These are phyloP conservation scores for Atta colombica DNA, from an alignment of 1,140 invertebrate genomes.

Conservation along the genomic window DNA sequence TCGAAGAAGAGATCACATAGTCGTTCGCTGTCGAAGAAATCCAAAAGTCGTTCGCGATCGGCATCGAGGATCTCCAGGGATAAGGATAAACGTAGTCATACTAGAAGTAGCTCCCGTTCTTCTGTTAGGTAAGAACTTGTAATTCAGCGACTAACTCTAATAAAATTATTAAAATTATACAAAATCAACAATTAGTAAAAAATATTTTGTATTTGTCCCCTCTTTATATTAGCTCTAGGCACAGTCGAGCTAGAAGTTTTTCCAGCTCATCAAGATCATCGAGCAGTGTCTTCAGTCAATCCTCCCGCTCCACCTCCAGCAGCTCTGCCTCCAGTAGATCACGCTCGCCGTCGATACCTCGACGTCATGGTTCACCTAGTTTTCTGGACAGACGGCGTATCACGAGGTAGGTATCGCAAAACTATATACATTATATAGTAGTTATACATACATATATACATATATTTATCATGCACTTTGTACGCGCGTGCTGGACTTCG, in stretches of 20 bases:
- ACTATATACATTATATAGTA: background rate
- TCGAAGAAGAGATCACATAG: slow-evolving; percentile 74
- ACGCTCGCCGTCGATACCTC: slow-evolving; percentile 94
- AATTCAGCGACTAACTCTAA: background rate
- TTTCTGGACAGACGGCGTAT: slow-evolving; percentile 96
- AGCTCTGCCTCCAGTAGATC: slow-evolving; percentile 87
- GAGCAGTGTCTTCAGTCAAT: slow-evolving; percentile 79
- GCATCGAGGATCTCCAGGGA: slow-evolving; percentile 79
- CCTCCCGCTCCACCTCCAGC: slow-evolving; percentile 78
- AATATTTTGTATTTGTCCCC: background rate
- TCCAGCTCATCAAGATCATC: slow-evolving; percentile 83
- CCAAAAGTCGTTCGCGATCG: slow-evolving; percentile 80
- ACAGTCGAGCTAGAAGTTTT: slow-evolving; percentile 81
- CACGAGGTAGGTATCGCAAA: slow-evolving; percentile 91
- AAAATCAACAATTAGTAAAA: background rate
- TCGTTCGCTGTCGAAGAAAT: slow-evolving; percentile 76
- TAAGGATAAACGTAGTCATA: slow-evolving; percentile 80
- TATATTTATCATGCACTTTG: slow-evolving; percentile 66
- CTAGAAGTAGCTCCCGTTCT: slow-evolving; percentile 81
- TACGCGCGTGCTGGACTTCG: slow-evolving; percentile 58
- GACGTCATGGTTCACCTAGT: slow-evolving; percentile 95
- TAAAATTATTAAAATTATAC: slow-evolving; percentile 25
- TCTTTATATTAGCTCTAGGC: slow-evolving; percentile 73
- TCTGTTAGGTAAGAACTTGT: slow-evolving; percentile 78
- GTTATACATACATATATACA: slow-evolving; percentile 57